These are phyloP conservation scores for Aleadryas rufinucha DNA, from an alignment of 2,113 vertebrate species.

Conservation along the genomic window DNA sequence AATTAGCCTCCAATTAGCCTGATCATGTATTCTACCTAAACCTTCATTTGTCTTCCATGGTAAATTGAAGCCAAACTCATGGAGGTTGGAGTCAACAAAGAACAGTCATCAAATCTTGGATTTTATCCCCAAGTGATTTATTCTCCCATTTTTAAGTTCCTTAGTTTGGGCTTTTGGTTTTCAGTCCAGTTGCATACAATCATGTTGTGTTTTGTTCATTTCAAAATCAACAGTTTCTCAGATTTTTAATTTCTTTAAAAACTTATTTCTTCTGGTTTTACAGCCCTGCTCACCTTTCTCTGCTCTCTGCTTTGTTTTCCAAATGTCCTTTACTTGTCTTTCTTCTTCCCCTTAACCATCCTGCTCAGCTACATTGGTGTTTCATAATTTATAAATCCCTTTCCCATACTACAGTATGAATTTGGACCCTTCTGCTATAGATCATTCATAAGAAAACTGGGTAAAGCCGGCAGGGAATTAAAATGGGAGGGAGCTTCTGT, in stretches of 20 bases:
- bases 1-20: neutral
- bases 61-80: neutral
- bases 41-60: neutral
- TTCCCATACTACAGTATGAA: neutral
- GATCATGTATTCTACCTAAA: neutral
- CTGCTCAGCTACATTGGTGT: constrained; percentile 20
- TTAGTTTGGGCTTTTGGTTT: neutral
- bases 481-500: constrained; percentile 6
- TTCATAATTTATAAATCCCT: constrained; percentile 58
- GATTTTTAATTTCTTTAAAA: neutral
- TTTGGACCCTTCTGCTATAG: constrained; percentile 36
- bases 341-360: neutral
- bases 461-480: constrained; percentile 30
- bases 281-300: neutral
- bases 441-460: constrained; percentile 34
- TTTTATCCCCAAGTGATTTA: neutral
- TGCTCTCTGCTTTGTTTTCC: neutral
- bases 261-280: neutral
- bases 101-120: neutral
- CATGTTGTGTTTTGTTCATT: neutral
- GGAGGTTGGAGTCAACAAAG: neutral
- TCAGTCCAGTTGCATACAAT: neutral
- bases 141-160: neutral
- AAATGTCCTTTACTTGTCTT: constrained; percentile 7
- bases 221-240: neutral